Conservation (phyloP, 2,113 vertebrate species). For the Chionis minor region DNA sequence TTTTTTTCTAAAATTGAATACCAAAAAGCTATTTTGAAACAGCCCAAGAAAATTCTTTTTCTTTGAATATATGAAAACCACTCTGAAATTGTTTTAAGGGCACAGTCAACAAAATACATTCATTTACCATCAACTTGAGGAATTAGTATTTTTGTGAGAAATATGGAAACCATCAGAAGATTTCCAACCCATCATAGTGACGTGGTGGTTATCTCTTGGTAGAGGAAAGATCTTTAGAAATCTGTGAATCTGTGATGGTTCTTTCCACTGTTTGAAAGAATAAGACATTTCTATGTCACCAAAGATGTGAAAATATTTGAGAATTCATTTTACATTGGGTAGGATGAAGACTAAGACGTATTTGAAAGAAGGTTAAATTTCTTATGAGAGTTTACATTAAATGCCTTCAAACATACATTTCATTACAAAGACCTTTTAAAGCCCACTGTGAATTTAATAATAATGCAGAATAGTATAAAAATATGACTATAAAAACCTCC, state of each 20-base stretch:
- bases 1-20: neutral
- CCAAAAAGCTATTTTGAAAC: neutral
- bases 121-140: neutral
- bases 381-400: neutral
- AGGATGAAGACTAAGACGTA: neutral
- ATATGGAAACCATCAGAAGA: neutral
- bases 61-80: neutral
- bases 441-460: neutral
- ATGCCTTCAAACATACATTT: neutral
- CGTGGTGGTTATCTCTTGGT: neutral
- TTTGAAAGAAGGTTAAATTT: neutral
- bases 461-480: neutral
- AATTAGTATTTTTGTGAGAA: neutral
- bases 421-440: neutral
- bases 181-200: neutral
- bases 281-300: neutral
- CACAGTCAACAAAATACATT: neutral
- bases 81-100: neutral
- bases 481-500: neutral
- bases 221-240: neutral
- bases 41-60: neutral
- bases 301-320: neutral
- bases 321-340: neutral
- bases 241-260: neutral
- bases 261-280: neutral